A percentile compares a stretch with the other conserved stretches of the same genome.
phyloP scores from a whole-genome alignment of 1,140 invertebrate species.

The Leptopilina clavipes region DNA sequence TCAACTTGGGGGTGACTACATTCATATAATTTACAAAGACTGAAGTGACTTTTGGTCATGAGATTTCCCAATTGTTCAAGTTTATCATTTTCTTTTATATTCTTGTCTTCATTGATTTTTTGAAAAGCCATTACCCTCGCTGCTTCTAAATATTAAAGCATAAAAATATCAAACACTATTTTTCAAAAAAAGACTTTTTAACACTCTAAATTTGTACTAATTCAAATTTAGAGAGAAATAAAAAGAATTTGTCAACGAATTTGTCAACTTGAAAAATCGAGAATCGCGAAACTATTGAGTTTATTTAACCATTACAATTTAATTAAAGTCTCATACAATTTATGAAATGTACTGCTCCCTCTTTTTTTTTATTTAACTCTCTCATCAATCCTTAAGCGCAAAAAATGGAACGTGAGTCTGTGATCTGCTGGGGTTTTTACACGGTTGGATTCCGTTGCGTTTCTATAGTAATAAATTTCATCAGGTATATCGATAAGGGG shows the following conservation, averaged over 20 bases:
- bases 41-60: slow-evolving; percentile 93
- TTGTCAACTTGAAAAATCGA: too few relatives aligned
- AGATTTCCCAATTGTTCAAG: slow-evolving; percentile 83
- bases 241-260: not conserved
- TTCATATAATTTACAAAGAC: slow-evolving; percentile 90
- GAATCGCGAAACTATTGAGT: not conserved
- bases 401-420: slow-evolving; percentile 39
- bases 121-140: slow-evolving; percentile 73
- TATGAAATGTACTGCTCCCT: not conserved
- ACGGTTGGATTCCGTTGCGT: slow-evolving; percentile 33
- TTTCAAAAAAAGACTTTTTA: too few relatives aligned
- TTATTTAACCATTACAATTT: slow-evolving; percentile 11
- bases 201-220: too few relatives aligned
- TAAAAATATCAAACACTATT: too few relatives aligned
- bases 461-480: slow-evolving; percentile 43
- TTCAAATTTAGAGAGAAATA: too few relatives aligned
- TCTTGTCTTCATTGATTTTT: slow-evolving; percentile 68
- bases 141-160: slow-evolving; percentile 71
- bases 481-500: slow-evolving; percentile 12
- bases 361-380: slow-evolving; percentile 5
- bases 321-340: not conserved
- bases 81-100: slow-evolving; percentile 65
- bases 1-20: slow-evolving; percentile 95
- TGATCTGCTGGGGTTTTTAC: slow-evolving; percentile 18
- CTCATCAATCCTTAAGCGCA: slow-evolving; percentile 22